A percentile compares a stretch with the other conserved stretches of the same genome.
Evolutionary conservation across 2,888 invertebrate genomes (phyloP).

Genomic region (Keiferia lycopersicella): DNA sequence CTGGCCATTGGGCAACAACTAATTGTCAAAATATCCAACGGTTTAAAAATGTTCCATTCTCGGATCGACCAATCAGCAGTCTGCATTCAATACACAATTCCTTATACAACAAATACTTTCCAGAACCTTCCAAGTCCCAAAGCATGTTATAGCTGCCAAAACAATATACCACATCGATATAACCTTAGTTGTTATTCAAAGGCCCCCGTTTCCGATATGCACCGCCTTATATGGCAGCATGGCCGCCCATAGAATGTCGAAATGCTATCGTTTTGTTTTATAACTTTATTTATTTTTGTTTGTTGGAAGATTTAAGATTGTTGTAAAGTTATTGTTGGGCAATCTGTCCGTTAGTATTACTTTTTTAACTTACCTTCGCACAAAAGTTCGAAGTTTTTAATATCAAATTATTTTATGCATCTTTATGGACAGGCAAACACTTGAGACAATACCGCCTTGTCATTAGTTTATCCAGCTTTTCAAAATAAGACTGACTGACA

Average conservation of each 20-base stretch:
- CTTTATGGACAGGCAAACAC: no score
- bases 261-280: constrained; percentile 16
- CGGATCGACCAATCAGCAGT: no score
- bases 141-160: not conserved
- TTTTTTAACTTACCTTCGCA: no score
- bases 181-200: constrained; percentile 25
- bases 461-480: no score
- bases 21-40: no score
- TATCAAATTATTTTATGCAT: no score
- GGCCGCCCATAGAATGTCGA: constrained; percentile 8
- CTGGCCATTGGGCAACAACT: no score
- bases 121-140: not conserved
- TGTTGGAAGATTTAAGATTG: not conserved
- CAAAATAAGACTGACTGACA: no score
- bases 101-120: not conserved
- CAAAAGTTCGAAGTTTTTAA: no score
- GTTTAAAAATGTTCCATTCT: no score
- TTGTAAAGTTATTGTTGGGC: not conserved
- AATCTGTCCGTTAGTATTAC: not conserved
- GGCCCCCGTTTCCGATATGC: constrained; percentile 22
- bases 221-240: constrained; percentile 23
- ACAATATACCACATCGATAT: not conserved
- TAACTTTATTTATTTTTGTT: constrained; percentile 1
- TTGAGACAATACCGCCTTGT: no score
- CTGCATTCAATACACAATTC: not conserved